These are phyloP conservation scores for Catharus ustulatus DNA, from an alignment of 2,797 vertebrate genomes.

Conservation along the genomic window DNA sequence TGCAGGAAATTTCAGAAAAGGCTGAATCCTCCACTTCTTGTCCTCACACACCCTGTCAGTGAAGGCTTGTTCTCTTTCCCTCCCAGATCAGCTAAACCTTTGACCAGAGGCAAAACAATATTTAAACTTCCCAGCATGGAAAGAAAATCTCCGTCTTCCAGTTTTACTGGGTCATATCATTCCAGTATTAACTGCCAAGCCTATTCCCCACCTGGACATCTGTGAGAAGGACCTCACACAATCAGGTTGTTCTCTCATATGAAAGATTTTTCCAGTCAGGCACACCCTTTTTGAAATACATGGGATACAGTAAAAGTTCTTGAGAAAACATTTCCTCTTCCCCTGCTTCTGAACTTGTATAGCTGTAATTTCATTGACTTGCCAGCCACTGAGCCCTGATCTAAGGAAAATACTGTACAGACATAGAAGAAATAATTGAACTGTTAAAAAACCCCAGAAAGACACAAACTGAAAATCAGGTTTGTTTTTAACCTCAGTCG, in stretches of 20 bases:
- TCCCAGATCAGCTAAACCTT: background rate
- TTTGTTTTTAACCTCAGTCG: background rate
- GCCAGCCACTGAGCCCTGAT: background rate
- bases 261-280: background rate
- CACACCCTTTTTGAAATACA: background rate
- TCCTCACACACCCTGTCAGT: background rate
- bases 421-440: background rate
- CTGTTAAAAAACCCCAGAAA: background rate
- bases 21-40: background rate
- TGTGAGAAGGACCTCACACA: slow-evolving; percentile 44
- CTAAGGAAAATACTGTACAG: background rate
- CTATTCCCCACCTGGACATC: slow-evolving; percentile 31
- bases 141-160: background rate
- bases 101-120: background rate
- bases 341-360: background rate
- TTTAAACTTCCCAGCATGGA: background rate
- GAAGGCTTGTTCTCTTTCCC: background rate
- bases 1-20: background rate
- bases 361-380: background rate
- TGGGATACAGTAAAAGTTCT: background rate
- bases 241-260: background rate
- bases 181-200: background rate
- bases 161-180: background rate
- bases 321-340: slow-evolving; percentile 6
- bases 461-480: background rate